Evolutionary conservation across 37 sponge, comb jelly and placozoan species (phyloP), one percentile per base, ranked within the genome.

Genomic region (Mnemiopsis leidyi): DNA sequence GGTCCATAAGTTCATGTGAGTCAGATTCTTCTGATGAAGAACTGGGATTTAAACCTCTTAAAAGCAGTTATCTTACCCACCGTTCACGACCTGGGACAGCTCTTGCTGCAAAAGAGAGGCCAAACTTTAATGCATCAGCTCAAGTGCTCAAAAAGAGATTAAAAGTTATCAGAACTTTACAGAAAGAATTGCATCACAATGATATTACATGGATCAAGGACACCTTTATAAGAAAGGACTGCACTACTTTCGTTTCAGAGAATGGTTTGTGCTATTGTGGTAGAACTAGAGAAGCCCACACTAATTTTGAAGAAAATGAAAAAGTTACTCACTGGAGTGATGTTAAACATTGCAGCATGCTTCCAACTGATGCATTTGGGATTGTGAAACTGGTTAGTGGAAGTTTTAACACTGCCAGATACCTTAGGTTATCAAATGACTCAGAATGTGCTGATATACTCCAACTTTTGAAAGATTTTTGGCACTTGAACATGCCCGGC

Each of bases 341-440:
- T 79, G 37, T 32, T 3, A 34, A 35, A 9, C 33, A 79, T 32
- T 79, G 82, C 21, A 79, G 7, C 3, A 79, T 79, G 36, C 37
- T 32, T 36, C 36, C 82, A 29, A 79, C 82, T 20, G 38, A 79
- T 79, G 36, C 82, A 18, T 35, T 79, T 79, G 82, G 82, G 2
- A 79, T 29, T 33, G 38, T 32, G 36, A 32, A 35, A 16, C 36
- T 32, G 37, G 36, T 29, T 5, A 35, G 82, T 7, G 82, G 82
- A 5, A 35, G 82, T 29, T 35, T 18, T 16, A 35, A 32, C 36
- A 79, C 82, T 79, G 38, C 82, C 2, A 2, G 82, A 21, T 79
- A 33, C 21, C 36, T 79, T 9, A 3, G 82, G 3, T 35, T 79
- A 32, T 36, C 37, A 23, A 31, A 79, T 79, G 82, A 79, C 23